These are phyloP conservation scores for Accipiter virgatus DNA, from an alignment of 2,113 vertebrate species.

Conservation along the genomic window DNA sequence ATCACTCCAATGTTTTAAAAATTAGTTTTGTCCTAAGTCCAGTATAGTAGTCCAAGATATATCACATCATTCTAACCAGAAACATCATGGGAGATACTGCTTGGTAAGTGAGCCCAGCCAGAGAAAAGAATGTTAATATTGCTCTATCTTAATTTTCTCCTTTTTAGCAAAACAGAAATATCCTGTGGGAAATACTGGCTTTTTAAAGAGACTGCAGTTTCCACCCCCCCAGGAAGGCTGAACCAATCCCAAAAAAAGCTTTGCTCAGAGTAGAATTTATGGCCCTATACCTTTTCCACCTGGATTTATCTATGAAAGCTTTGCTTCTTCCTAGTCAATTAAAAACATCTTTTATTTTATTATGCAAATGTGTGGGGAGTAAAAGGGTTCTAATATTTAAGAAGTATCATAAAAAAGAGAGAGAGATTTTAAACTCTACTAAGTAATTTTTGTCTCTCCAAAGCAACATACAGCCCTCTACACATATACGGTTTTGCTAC, in stretches of 20 bases:
- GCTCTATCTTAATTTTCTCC: not conserved
- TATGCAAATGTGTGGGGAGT: not conserved
- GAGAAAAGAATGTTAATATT: not conserved
- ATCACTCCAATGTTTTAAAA: not conserved
- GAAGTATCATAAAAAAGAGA: not conserved
- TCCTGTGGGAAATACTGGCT: not conserved
- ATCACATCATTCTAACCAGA: not conserved
- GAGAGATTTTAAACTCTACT: not conserved
- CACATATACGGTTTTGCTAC: rapidly evolving
- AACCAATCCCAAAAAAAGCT: not conserved
- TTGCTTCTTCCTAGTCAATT: not conserved
- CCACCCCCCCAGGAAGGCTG: not conserved
- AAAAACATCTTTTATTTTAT: not conserved
- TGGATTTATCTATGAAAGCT: not conserved
- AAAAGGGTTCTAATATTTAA: not conserved
- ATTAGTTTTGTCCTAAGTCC: not conserved
- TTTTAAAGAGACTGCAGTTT: not conserved
- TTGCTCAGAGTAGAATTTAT: not conserved
- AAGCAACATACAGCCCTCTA: not conserved
- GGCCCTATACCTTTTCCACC: not conserved
- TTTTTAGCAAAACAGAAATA: not conserved
- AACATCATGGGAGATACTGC: not conserved
- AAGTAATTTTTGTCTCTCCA: not conserved
- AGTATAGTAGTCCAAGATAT: not conserved
- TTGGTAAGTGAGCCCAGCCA: not conserved